A percentile compares a stretch with the other conserved stretches of the same genome.
Evolutionary conservation across 2,888 invertebrate genomes (phyloP).

Genomic region (Trilocha varians): DNA sequence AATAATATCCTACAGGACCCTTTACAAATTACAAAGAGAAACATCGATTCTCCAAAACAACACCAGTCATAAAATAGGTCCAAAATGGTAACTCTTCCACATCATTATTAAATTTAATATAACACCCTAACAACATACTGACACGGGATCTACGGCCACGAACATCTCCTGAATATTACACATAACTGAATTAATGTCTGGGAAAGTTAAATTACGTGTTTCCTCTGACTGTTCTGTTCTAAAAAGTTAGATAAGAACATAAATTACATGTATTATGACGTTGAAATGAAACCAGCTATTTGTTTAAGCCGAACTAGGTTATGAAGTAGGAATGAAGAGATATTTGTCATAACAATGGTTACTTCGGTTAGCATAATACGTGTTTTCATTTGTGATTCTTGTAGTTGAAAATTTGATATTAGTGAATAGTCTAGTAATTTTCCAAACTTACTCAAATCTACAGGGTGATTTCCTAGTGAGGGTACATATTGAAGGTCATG

Average conservation of each 20-base stretch:
- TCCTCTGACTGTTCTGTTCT: conserved; percentile 9
- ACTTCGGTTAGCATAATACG: too few species aligned
- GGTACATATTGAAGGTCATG: too few species aligned
- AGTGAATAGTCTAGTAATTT: too few species aligned
- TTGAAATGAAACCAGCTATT: background rate
- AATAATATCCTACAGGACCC: too few species aligned
- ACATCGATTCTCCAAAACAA: too few species aligned
- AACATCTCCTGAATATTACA: conserved; percentile 22
- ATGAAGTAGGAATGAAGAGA: background rate
- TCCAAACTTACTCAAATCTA: too few species aligned
- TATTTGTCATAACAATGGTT: background rate
- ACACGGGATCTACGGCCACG: conserved; percentile 19
- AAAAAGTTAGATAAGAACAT: conserved; percentile 7
- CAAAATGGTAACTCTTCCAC: too few species aligned
- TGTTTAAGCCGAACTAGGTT: background rate
- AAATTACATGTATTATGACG: conserved; percentile 5
- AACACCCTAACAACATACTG: conserved; percentile 18
- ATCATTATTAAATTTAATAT: conserved; percentile 28
- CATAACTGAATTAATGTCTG: conserved; percentile 23
- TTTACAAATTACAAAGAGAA: too few species aligned
- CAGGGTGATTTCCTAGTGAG: too few species aligned
- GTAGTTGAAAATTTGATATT: too few species aligned
- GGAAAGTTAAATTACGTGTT: conserved; percentile 19
- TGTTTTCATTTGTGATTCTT: too few species aligned
- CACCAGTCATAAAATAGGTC: too few species aligned